Evolutionary conservation across 2,113 vertebrate species (phyloP), one percentile per base, ranked within the genome.

Genomic region (Aptenodytes patagonicus): DNA sequence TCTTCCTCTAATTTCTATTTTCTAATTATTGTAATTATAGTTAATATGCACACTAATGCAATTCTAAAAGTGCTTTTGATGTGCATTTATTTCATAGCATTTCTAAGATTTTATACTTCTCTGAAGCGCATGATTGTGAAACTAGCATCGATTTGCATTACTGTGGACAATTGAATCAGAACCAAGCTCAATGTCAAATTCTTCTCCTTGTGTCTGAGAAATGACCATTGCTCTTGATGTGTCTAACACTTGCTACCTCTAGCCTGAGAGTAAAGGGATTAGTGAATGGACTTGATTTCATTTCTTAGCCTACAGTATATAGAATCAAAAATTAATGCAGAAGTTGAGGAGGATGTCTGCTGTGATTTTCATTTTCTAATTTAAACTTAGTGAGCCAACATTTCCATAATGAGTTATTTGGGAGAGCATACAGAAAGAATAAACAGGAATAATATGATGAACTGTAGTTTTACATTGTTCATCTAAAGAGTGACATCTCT

Each of bases 21-120:
- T 95, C 73, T 76, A 86, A 72, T 94, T 91, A 78, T 91, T 95
- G 19, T 75, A 91, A 87, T 96, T 82, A 83, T 36, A 57, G 78
- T 57, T 88, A 93, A 81, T 52, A 83, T 54, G 54, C 62, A 61
- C 73, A 85, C 34, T 84, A 89, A 89, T 75, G 61, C n/a, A 94
- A 90, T 81, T 87, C 61, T 60, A 49, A 71, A 89, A 89, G 42
- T 64, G 49, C 18, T 77, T 84, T 80, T 6, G 6, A 66, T 65
- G 34, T 84, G 65, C 2, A 1, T 91, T 68, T 89, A 68, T 84
- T 87, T 73, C 52, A 77, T 38, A 69, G 7, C n/a, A 69, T 75
- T 91, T 91, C 44, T 73, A 78, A 87, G 73, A 87, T 76, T 85
- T 94, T 91, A 20, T 73, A 82, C 28, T 75, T 89, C 57, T 92